These are phyloP conservation scores for Tauraco erythrolophus DNA, from an alignment of 2,113 vertebrate genomes.

Conservation along the genomic window DNA sequence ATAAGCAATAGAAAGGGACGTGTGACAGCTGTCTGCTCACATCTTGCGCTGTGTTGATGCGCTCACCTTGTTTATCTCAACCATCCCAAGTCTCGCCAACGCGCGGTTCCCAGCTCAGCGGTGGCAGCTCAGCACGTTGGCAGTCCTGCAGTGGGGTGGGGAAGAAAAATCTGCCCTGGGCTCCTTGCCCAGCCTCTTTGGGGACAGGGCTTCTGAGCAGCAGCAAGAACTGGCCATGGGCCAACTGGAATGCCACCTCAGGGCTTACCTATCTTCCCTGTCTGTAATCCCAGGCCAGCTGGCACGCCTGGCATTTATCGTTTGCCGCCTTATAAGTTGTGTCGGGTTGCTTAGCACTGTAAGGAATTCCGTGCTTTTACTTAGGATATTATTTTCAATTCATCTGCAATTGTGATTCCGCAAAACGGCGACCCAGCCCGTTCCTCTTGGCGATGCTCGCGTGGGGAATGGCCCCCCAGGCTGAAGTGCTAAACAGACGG, in stretches of 20 bases:
- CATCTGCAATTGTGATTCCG: background rate
- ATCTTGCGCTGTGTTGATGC: rapidly evolving
- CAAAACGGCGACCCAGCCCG: background rate
- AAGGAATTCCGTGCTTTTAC: background rate
- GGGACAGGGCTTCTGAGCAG: background rate
- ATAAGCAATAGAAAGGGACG: background rate
- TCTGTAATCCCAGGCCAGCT: background rate
- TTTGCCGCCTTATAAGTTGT: background rate
- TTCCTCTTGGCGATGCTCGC: background rate
- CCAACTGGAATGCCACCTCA: background rate
- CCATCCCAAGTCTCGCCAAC: rapidly evolving
- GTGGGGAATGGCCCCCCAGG: no score
- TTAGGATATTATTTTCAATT: background rate
- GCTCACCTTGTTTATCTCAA: background rate
- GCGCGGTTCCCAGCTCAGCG: background rate
- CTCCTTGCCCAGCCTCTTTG: background rate
- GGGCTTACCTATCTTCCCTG: rapidly evolving
- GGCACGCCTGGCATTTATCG: background rate
- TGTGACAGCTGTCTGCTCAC: background rate
- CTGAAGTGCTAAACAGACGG: no score
- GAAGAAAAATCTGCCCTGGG: background rate
- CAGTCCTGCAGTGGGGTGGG: background rate
- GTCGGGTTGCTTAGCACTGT: background rate
- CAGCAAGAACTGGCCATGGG: background rate
- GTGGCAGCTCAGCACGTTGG: rapidly evolving